Conservation (phyloP, 2,797 vertebrate genomes). For the Eidolon dupreanum region DNA sequence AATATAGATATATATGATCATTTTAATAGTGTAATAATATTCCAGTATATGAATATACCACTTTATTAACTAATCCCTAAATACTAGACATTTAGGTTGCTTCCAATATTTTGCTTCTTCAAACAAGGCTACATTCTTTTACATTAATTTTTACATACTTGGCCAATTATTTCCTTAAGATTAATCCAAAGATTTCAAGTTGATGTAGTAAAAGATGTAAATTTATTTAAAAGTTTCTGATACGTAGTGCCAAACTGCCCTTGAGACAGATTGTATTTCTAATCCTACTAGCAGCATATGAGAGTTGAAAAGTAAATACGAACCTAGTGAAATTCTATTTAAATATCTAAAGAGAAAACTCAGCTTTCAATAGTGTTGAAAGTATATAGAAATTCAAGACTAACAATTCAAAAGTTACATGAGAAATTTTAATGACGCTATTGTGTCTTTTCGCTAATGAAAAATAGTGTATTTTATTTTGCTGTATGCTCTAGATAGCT, state of each 20-base stretch:
- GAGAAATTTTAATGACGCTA: conserved; percentile 21
- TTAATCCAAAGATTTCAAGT: conserved; percentile 3
- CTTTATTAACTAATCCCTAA: not conserved
- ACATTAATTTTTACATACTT: not conserved
- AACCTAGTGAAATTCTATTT: conserved; percentile 45
- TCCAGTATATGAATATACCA: not conserved
- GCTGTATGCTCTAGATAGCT: not conserved
- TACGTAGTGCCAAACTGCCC: not conserved
- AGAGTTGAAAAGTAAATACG: not conserved
- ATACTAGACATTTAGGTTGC: not conserved
- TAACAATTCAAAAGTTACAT: not conserved
- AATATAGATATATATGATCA: not conserved
- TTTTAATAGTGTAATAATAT: conserved; percentile 12
- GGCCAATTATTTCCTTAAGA: conserved; percentile 23
- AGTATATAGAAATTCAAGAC: not conserved
- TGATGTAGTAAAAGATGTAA: not conserved
- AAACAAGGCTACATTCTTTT: conserved; percentile 8
- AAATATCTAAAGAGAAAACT: conserved; percentile 34
- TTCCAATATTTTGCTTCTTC: conserved; percentile 8
- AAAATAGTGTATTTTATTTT: conserved; percentile 38
- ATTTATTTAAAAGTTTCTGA: conserved; percentile 11
- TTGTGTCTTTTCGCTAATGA: conserved; percentile 41
- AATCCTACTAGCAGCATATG: not conserved
- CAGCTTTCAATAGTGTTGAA: not conserved
- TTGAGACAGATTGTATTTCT: not conserved